Conservation (phyloP, 2,888 invertebrate genomes). For the Diloba caeruleocephala region DNA sequence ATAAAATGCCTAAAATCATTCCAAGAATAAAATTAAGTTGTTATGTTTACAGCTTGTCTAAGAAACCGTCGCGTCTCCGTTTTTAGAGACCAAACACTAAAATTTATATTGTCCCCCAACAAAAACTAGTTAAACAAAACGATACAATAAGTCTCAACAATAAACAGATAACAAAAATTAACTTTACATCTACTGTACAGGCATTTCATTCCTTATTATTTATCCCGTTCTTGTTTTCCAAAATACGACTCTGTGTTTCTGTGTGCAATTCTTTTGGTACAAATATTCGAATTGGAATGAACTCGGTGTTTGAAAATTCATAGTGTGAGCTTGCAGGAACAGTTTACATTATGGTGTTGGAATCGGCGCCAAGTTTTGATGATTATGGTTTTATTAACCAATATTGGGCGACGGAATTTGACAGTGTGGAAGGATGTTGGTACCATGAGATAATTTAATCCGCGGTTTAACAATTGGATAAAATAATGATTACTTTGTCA, state of each 20-base stretch:
- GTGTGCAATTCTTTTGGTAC: slow-evolving; percentile 18
- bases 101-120: slow-evolving; percentile 53
- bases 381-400: slow-evolving; percentile 89
- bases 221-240: slow-evolving; percentile 52
- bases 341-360: slow-evolving; percentile 71
- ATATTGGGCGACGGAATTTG: slow-evolving; percentile 80
- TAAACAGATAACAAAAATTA: slow-evolving; percentile 70
- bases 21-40: slow-evolving; percentile 31
- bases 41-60: slow-evolving; percentile 37
- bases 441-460: slow-evolving; percentile 39
- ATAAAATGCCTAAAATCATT: slow-evolving; percentile 13
- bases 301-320: slow-evolving; percentile 46
- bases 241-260: slow-evolving; percentile 30
- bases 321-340: slow-evolving; percentile 55
- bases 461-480: background rate
- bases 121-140: slow-evolving; percentile 79
- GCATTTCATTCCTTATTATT: slow-evolving; percentile 52
- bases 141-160: slow-evolving; percentile 82
- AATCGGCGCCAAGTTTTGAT: slow-evolving; percentile 84
- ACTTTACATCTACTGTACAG: slow-evolving; percentile 51
- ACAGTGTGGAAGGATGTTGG: slow-evolving; percentile 43
- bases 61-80: slow-evolving; percentile 31
- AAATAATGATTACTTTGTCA: background rate
- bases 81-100: slow-evolving; percentile 42
- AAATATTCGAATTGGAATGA: slow-evolving; percentile 18